Percentiles rank a stretch among this genome's conserved stretches.
phyloP scores from a whole-genome alignment of 2,113 vertebrate species.

The Stegastes partitus region DNA sequence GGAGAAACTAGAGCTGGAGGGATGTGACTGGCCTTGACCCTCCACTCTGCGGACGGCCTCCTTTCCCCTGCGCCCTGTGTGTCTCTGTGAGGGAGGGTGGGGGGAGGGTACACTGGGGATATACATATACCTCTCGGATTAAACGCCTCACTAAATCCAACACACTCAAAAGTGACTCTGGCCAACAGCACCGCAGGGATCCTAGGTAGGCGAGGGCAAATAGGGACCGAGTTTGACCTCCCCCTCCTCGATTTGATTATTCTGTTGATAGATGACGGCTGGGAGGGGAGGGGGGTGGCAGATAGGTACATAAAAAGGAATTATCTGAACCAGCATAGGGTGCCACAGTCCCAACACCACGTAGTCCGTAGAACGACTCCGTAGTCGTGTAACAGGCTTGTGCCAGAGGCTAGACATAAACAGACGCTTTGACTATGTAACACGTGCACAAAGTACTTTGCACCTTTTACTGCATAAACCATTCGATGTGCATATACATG shows the following conservation, averaged over 20 bases:
- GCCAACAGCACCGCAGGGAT: slow-evolving; percentile 70
- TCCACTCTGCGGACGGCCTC: slow-evolving; percentile 69
- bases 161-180: slow-evolving; percentile 74
- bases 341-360: slow-evolving; percentile 69
- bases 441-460: slow-evolving; percentile 62
- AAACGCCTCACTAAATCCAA: slow-evolving; percentile 81
- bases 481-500: slow-evolving; percentile 58
- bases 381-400: slow-evolving; percentile 47
- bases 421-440: slow-evolving; percentile 68
- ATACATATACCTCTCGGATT: slow-evolving; percentile 80
- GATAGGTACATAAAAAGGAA: slow-evolving; percentile 63
- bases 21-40: slow-evolving; percentile 75
- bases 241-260: slow-evolving; percentile 44
- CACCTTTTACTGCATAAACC: slow-evolving; percentile 67
- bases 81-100: slow-evolving; percentile 84
- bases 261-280: slow-evolving; percentile 46
- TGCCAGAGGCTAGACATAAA: slow-evolving; percentile 63
- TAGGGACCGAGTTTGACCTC: slow-evolving; percentile 44
- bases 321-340: slow-evolving; percentile 73
- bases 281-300: slow-evolving; percentile 49
- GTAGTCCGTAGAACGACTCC: slow-evolving; percentile 48
- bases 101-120: slow-evolving; percentile 84
- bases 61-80: slow-evolving; percentile 76
- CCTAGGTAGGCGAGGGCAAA: slow-evolving; percentile 43
- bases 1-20: slow-evolving; percentile 84